Percentiles rank a stretch among this genome's conserved stretches.
phyloP scores from a whole-genome alignment of 2,113 vertebrate species.

The Myotis yumanensis region DNA sequence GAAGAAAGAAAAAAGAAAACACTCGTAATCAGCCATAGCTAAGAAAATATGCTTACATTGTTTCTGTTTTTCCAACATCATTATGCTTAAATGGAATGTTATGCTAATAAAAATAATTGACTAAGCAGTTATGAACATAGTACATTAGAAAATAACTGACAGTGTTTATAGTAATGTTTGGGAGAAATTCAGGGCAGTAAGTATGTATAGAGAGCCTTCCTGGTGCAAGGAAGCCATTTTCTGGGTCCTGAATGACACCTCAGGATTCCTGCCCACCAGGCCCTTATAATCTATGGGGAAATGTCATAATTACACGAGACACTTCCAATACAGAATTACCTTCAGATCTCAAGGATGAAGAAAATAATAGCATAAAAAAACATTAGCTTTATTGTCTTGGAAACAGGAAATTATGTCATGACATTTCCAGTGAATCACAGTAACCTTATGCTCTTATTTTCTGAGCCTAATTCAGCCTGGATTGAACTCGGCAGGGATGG shows the following conservation, averaged over 20 bases:
- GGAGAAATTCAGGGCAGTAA: not conserved
- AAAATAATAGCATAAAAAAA: rapidly evolving
- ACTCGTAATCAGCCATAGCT: not conserved
- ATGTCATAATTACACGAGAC: not conserved
- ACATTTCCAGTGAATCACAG: not conserved
- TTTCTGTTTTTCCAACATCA: slow-evolving; percentile 51
- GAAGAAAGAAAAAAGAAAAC: not conserved
- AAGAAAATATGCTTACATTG: slow-evolving; percentile 36
- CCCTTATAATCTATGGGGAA: not conserved
- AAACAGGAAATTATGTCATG: not conserved
- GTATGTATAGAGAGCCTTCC: not conserved
- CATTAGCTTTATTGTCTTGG: not conserved
- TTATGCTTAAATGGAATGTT: slow-evolving; percentile 43
- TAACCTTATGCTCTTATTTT: not conserved
- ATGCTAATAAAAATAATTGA: slow-evolving; percentile 50
- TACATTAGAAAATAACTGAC: slow-evolving; percentile 25
- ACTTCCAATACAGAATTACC: not conserved
- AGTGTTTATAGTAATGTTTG: not conserved
- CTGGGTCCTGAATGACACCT: too few species aligned
- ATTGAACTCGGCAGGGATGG: not conserved
- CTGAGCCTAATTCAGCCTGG: not conserved
- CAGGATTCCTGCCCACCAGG: not conserved
- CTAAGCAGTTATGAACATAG: not conserved
- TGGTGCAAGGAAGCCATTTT: not conserved
- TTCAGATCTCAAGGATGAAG: not conserved